These are phyloP conservation scores for Drosophila auraria DNA, from an alignment of 1,140 invertebrate species.

Conservation along the genomic window DNA sequence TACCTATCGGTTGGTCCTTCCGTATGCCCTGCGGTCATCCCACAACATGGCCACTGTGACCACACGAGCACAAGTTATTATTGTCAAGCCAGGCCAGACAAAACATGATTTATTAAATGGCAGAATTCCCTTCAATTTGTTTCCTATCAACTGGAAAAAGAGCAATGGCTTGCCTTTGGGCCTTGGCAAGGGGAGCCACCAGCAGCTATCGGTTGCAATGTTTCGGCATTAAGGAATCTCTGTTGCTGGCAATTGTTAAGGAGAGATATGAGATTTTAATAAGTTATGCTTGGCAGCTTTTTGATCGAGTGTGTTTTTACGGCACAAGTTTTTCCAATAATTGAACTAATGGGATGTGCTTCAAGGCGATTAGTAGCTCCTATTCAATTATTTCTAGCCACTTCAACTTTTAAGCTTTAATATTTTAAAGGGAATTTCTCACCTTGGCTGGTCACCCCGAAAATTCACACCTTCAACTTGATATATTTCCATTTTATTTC, in stretches of 20 bases:
- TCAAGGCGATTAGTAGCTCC: conserved; percentile 3
- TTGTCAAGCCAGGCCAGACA: conserved; percentile 81
- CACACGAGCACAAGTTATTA: conserved; percentile 80
- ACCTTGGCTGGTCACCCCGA: conserved; percentile 44
- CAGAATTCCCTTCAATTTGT: conserved; percentile 82
- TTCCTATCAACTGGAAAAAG: conserved; percentile 83
- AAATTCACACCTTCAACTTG: conserved; percentile 68
- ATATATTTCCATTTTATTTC: conserved; percentile 56
- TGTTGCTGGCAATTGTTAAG: conserved; percentile 43
- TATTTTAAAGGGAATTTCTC: background rate
- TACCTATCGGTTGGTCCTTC: conserved; percentile 54
- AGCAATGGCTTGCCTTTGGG: conserved; percentile 53
- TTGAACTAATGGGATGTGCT: conserved; percentile 21
- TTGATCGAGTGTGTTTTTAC: conserved; percentile 28
- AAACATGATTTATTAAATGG: conserved; percentile 84
- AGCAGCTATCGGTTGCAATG: conserved; percentile 12
- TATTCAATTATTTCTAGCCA: conserved; percentile 2
- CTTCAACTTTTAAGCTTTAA: conserved; percentile 8
- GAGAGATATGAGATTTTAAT: conserved; percentile 76
- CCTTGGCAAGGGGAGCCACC: background rate
- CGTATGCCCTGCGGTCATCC: conserved; percentile 47
- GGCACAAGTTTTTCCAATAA: conserved; percentile 11
- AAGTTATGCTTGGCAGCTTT: conserved; percentile 59
- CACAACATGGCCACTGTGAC: conserved; percentile 67
- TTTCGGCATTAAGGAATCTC: conserved; percentile 25